Percentiles rank a stretch among this genome's conserved stretches.
Evolutionary conservation across 1,140 invertebrate species (phyloP).

Genomic region (Calliopsis andreniformis): DNA sequence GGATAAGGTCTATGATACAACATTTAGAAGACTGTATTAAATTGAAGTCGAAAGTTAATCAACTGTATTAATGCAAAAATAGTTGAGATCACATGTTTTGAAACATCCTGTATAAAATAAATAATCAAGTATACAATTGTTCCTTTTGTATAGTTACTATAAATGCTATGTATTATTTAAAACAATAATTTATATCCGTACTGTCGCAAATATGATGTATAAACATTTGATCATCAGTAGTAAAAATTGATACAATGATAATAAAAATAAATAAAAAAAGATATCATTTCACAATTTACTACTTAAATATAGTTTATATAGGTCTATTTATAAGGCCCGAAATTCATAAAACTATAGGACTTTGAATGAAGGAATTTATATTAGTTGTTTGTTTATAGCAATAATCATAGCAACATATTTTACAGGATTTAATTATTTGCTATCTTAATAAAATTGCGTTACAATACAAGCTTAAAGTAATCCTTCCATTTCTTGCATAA

Average conservation of each 20-base stretch:
- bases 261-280: not conserved
- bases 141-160: no score
- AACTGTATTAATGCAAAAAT: no score
- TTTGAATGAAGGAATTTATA: constrained; percentile 14
- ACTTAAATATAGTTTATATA: not conserved
- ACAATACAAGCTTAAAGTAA: constrained; percentile 84
- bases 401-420: constrained; percentile 34
- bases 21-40: not conserved
- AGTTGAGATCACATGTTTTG: no score
- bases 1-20: not conserved
- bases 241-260: not conserved
- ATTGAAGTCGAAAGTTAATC: no score
- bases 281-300: not conserved
- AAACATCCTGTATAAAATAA: no score
- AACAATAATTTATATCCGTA: not conserved
- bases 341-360: not conserved
- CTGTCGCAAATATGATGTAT: not conserved
- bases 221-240: not conserved
- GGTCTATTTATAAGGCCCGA: not conserved
- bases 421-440: constrained; percentile 45
- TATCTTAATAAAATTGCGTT: constrained; percentile 41
- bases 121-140: no score
- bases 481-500: constrained; percentile 99
- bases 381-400: constrained; percentile 18
- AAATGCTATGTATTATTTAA: not conserved